Base-by-base conservation (phyloP, 2,797 vertebrate species). In the Sebastiscus albofasciatus region DNA sequence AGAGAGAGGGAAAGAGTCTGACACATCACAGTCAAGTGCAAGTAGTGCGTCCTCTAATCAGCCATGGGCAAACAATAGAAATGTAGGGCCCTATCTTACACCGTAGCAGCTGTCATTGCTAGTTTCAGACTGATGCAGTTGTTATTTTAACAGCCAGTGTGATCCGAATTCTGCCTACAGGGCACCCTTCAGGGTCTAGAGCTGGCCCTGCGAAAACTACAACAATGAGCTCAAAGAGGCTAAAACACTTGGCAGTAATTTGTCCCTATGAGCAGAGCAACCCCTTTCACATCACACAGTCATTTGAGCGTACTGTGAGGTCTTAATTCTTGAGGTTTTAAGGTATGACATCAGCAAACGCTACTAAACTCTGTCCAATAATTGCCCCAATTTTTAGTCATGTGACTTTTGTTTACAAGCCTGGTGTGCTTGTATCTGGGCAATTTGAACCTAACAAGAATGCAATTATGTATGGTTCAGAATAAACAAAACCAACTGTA, bases 401-500 rank as follows among this genome's bases (percentile, higher is more conserved):
- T 6, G 58, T 54, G 64, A 68, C 42, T 34, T 75, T 59, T 75
- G 36, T 74, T 77, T 75, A 58, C 52, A 72, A 33, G 8, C 16
- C 31, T 46, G 12, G 26, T 31, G 69, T 76, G 34, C 29, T 55
- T 72, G 18, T 26, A 36, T 71, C 22, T 39, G 58, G 39, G 34
- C 55, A 68, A 72, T 84, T 68, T 83, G 34, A 85, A 77, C 39
- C 29, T 18, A 52, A 9, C 69, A 59, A 46, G 11, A 77, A 69
- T 56, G 56, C 33, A 87, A 58, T 85, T 52, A 77, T 56, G 29
- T 60, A 34, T 64, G 54, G 14, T 64, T 67, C 12, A 62, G 33
- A 77, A 64, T 59, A 75, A 85, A 92, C 58, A 81, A 42, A 81
- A 36, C 71, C 59, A 62, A 61, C 70, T 80, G 73, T 61, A 86